Conservation (phyloP, 2,113 vertebrate species). For the Mirza zaza region DNA sequence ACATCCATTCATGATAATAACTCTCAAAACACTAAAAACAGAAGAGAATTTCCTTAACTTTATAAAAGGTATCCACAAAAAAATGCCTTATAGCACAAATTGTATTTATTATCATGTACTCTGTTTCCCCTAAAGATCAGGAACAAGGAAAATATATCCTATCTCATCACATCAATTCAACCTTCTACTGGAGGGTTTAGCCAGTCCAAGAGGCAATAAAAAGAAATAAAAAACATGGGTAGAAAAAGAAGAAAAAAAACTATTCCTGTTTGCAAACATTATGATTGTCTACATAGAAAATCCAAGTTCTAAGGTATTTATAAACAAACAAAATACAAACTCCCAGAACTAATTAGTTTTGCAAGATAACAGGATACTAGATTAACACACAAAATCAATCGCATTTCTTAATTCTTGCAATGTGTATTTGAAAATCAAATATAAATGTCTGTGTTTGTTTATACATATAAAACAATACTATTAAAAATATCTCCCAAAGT, state of each 20-base stretch:
- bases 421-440: background rate
- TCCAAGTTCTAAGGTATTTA: background rate
- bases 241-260: background rate
- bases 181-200: background rate
- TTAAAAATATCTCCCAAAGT: background rate
- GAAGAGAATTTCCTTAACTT: background rate
- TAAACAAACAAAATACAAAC: background rate
- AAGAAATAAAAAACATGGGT: background rate
- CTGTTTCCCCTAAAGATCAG: background rate
- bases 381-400: background rate
- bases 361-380: background rate
- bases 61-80: background rate
- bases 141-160: background rate
- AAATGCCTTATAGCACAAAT: background rate
- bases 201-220: background rate
- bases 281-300: background rate
- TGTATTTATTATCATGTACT: background rate
- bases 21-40: background rate
- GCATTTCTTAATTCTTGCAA: background rate
- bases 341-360: background rate
- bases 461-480: background rate
- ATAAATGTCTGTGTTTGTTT: background rate
- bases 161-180: background rate
- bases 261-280: background rate
- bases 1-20: background rate